Evolutionary conservation across 2,888 invertebrate genomes (phyloP), one percentile per base, ranked within the genome.

Genomic region (Eulithis prunata): DNA sequence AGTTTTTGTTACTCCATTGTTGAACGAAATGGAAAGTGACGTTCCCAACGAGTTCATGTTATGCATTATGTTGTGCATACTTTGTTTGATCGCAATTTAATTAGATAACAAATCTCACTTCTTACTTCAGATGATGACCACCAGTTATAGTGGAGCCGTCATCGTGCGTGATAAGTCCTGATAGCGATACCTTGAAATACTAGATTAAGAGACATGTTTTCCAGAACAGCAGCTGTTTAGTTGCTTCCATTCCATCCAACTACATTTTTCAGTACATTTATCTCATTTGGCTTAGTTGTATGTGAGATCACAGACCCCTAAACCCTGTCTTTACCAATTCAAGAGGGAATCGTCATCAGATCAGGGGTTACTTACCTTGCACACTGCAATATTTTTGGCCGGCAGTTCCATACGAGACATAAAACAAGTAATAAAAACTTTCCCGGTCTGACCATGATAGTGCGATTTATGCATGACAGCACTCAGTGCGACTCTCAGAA

Each of bases 401-500:
- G 41, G 41, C 41, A 41, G 41, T 71, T 70, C 68, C 67, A 66
- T 32, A 38, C 66, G 72, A 68, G 49, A 69, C 62, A 68, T 70
- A 72, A 62, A 72, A 68, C 68, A 64, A 68, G 67, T 70, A 68
- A 70, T 71, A 74, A 74, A 77, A 81, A 87, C 88, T 89, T 89
- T 89, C 87, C 81, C 79, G 78, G 79, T 81, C 71, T 57, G 69
- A 75, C 71, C 82, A 79, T 86, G 88, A 88, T 87, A 66, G 64
- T 69, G 69, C 71, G 70, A 70, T 67, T 67, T 82, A 83, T 80
- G 88, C 89, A 88, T 87, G 87, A 88, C 85, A 78, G 75, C 78
- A 82, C 83, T 82, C 77, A 75, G 73, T 79, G 73, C 74, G 75
- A 71, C 78, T 76, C 72, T 66, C 77, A 72, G 82, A 80, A 81